These are phyloP conservation scores for Cremastobaeus sp. DNA, from an alignment of 2,888 invertebrate species.

Conservation along the genomic window DNA sequence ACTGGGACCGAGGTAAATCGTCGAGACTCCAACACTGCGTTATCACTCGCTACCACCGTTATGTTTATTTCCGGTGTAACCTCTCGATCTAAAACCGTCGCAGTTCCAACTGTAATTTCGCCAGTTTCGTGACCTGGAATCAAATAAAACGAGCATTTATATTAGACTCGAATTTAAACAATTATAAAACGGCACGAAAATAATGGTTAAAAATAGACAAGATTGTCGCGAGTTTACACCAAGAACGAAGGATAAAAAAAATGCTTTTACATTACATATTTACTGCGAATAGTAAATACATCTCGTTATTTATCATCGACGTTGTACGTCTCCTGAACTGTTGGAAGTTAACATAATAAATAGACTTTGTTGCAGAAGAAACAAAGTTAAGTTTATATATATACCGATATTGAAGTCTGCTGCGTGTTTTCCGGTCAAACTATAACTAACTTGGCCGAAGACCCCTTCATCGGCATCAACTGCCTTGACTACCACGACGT, in stretches of 20 bases:
- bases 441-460: constrained; percentile 89
- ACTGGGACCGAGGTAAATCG: constrained; percentile 88
- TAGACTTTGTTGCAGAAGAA: too few relatives aligned
- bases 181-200: too few relatives aligned
- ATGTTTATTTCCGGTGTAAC: constrained; percentile 84
- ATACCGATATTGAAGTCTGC: constrained; percentile 85
- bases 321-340: too few relatives aligned
- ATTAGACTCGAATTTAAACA: too few relatives aligned
- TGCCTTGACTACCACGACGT: constrained; percentile 86
- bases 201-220: too few relatives aligned
- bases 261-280: too few relatives aligned
- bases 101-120: constrained; percentile 86
- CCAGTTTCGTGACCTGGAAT: constrained; percentile 81
- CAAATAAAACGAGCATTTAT: too few relatives aligned
- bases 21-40: constrained; percentile 84
- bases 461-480: constrained; percentile 87
- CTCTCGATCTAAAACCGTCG: constrained; percentile 89
- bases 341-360: background rate
- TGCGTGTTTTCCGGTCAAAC: constrained; percentile 86
- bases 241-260: too few relatives aligned
- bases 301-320: too few relatives aligned
- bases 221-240: too few relatives aligned
- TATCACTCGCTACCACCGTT: constrained; percentile 89
- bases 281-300: too few relatives aligned
- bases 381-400: background rate